Evolutionary conservation across 2,113 vertebrate genomes (phyloP).

Genomic region (Carlito syrichta): DNA sequence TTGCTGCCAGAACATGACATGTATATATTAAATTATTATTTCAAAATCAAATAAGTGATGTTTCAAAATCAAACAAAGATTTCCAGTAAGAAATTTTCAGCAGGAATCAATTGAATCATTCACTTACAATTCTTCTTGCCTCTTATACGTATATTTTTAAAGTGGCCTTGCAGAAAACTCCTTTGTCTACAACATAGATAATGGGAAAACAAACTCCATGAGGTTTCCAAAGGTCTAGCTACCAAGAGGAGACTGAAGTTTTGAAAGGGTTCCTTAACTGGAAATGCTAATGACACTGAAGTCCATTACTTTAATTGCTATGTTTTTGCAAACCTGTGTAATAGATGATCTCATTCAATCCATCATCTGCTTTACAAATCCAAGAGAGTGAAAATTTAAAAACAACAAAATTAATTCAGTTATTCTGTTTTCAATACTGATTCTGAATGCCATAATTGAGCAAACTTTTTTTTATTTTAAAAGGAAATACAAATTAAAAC

Average conservation of each 20-base stretch:
- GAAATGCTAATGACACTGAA: conserved; percentile 23
- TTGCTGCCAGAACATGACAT: background rate
- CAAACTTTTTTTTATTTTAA: background rate
- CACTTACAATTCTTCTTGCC: background rate
- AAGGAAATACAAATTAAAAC: conserved; percentile 3
- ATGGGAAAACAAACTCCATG: background rate
- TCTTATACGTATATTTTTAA: conserved; percentile 7
- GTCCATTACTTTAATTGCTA: conserved; percentile 66
- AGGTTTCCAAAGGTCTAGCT: conserved; percentile 21
- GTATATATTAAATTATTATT: conserved; percentile 18
- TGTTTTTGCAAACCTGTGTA: conserved; percentile 46
- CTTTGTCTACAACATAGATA: background rate
- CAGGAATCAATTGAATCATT: background rate
- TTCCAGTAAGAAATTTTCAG: background rate
- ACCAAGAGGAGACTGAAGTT: conserved; percentile 14
- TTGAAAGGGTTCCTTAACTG: conserved; percentile 45
- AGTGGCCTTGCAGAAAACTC: background rate
- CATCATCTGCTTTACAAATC: conserved; percentile 34
- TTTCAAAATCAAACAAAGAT: conserved; percentile 13
- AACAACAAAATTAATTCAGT: conserved; percentile 45
- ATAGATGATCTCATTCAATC: conserved; percentile 60
- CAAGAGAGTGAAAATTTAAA: conserved; percentile 23
- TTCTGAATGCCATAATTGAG: conserved; percentile 17
- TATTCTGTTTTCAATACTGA: conserved; percentile 3
- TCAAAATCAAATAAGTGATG: background rate